A percentile compares a stretch with the other conserved stretches of the same genome.
phyloP scores from a whole-genome alignment of 2,888 invertebrate species.

The Andricus curvator region DNA sequence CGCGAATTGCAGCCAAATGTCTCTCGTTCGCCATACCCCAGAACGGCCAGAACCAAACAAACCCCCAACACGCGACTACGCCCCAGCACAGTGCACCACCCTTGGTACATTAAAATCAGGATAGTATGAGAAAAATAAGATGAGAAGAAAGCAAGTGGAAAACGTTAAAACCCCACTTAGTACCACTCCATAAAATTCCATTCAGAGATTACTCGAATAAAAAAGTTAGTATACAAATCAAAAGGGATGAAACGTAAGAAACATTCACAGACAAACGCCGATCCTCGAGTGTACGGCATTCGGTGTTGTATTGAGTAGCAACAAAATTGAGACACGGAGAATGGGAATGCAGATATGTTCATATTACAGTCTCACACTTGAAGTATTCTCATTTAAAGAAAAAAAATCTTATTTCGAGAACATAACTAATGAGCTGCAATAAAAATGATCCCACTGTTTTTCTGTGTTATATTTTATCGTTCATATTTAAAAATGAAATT shows the following conservation, averaged over 20 bases:
- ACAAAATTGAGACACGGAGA: too few species aligned
- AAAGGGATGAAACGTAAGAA: not conserved
- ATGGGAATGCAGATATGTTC: too few species aligned
- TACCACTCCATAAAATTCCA: conserved; percentile 42
- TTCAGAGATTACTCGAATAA: not conserved
- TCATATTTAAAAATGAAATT: too few species aligned
- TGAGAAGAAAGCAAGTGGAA: conserved; percentile 12
- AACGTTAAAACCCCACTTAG: conserved; percentile 45
- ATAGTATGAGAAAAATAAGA: conserved; percentile 42
- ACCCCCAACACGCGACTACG: conserved; percentile 47
- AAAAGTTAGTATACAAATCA: conserved; percentile 23
- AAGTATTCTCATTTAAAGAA: too few species aligned
- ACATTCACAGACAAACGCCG: not conserved
- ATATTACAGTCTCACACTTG: too few species aligned
- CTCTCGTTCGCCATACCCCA: conserved; percentile 46
- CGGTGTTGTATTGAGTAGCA: too few species aligned
- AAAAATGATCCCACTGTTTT: too few species aligned
- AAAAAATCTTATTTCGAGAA: too few species aligned
- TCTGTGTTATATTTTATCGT: too few species aligned
- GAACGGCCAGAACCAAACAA: not conserved
- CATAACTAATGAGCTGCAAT: too few species aligned
- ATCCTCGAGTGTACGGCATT: too few species aligned
- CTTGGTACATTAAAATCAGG: conserved; percentile 43
- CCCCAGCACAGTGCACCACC: conserved; percentile 50
- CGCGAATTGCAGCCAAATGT: conserved; percentile 61